Evolutionary conservation across 2,797 vertebrate species (phyloP).

Genomic region (Dipus sagitta): DNA sequence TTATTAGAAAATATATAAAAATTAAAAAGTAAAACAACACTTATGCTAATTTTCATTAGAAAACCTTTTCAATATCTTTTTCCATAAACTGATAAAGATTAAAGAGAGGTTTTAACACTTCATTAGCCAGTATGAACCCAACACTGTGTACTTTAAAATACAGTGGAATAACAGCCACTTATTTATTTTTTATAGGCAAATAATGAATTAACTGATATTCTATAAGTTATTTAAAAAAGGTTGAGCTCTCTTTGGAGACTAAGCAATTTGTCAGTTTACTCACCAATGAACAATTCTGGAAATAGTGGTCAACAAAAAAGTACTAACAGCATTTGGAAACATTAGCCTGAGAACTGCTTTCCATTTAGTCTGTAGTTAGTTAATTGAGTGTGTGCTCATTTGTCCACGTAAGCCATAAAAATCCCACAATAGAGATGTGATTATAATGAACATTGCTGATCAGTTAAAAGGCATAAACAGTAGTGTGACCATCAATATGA

Average conservation of each 20-base stretch:
- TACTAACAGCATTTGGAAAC: slow-evolving; percentile 78
- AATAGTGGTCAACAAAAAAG: slow-evolving; percentile 75
- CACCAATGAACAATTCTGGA: slow-evolving; percentile 52
- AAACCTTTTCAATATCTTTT: background rate
- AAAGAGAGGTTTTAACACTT: background rate
- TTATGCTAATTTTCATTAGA: background rate
- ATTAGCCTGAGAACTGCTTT: slow-evolving; percentile 81
- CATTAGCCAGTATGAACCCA: background rate
- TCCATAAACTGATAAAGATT: background rate
- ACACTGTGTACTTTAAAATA: background rate
- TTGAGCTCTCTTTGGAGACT: slow-evolving; percentile 41
- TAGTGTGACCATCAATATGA: slow-evolving; percentile 67
- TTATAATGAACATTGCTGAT: slow-evolving; percentile 83
- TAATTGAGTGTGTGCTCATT: slow-evolving; percentile 81
- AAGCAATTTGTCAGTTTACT: slow-evolving; percentile 60
- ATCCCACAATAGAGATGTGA: slow-evolving; percentile 76
- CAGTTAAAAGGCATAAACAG: slow-evolving; percentile 78
- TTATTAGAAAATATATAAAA: background rate
- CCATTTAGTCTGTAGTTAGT: slow-evolving; percentile 78
- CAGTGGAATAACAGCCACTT: background rate
- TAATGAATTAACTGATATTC: slow-evolving; percentile 4
- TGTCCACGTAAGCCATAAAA: slow-evolving; percentile 81
- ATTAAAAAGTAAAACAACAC: background rate
- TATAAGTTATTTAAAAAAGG: background rate
- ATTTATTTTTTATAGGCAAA: slow-evolving; percentile 36